Evolutionary conservation across 2,888 invertebrate genomes (phyloP), one percentile per base, ranked within the genome.

Genomic region (Esperia sulphurella): DNA sequence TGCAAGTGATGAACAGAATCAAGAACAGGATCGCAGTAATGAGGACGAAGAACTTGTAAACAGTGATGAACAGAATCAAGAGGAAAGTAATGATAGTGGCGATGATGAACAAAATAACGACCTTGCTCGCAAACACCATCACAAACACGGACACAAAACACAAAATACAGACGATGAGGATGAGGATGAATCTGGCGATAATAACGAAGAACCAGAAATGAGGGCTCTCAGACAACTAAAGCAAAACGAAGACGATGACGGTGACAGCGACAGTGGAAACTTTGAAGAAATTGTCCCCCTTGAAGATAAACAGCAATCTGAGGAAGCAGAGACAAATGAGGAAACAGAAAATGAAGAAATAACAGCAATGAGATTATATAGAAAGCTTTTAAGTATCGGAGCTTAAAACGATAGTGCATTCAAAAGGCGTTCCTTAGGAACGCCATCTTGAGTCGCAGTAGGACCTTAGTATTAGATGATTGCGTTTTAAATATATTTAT

Each of bases 361-460:
- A 14, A 53, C 58, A 1, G 54, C 58, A 49, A 57, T 56, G 45
- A 63, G 52, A 21, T 71, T 82, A 51, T 77, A 80, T 55, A 71
- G 59, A 48, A 68, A 66, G 50, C 55, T 83, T 33, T 67, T 76
- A 42, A 71, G 69, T 58, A 56, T 65, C 51, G 65, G 69, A 38
- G 68, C 67, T 50, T 83, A 63, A 58, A 55, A 53, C 29, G 28
- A 8, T 51, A 41, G 52, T 55, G 61, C 63, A 57, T 75, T 74
- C 69, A 61, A 68, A 71, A 58, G 69, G 71, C 74, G 55, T 67
- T 73, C 70, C 57, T 8, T n/a, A 43, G 67, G 63, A 80, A 76
- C 71, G 75, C 63, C 54, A 40, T 42, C 57, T 72, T 73, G 74
- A 76, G 68, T 68, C 67, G 59, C 56, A 54, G 59, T 67, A 65